Percentiles rank a stretch among this genome's conserved stretches.
Evolutionary conservation across 2,888 invertebrate genomes (phyloP).

Genomic region (Folsomia manolachei): DNA sequence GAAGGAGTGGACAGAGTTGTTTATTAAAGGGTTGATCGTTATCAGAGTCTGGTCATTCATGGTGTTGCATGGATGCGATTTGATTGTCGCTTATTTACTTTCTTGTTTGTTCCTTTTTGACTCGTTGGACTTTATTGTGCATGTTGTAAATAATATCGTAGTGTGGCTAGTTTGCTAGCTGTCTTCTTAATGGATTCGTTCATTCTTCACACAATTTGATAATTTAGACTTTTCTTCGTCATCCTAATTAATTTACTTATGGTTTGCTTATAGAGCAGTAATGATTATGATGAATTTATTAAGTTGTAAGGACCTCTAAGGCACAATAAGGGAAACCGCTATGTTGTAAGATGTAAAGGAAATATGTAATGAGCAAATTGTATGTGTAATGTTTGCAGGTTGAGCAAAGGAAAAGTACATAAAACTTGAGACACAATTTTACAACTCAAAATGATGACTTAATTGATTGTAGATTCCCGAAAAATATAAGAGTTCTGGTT

Average conservation of each 20-base stretch:
- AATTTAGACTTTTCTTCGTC: constrained; percentile 3
- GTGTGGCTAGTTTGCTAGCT: not conserved
- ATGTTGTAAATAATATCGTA: not conserved
- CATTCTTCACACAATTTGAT: constrained; percentile 9
- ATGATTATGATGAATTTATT: not conserved
- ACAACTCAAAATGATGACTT: too few relatives aligned
- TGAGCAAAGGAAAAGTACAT: too few relatives aligned
- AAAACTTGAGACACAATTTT: too few relatives aligned
- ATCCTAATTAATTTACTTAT: constrained; percentile 4
- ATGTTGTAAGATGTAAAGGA: too few relatives aligned
- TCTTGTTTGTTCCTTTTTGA: not conserved
- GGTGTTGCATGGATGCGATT: not conserved
- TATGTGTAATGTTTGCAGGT: too few relatives aligned
- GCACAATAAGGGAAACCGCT: too few relatives aligned
- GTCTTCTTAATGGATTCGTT: not conserved
- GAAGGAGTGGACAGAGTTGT: too few relatives aligned
- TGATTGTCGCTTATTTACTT: not conserved
- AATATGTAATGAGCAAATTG: too few relatives aligned
- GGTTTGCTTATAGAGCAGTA: too few relatives aligned
- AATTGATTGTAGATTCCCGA: too few relatives aligned
- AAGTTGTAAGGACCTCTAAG: not conserved
- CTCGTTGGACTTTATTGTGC: not conserved
- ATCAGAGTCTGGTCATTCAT: not conserved
- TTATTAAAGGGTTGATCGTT: not conserved
- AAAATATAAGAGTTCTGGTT: too few relatives aligned